Evolutionary conservation across 2,797 vertebrate species (phyloP), one percentile per base, ranked within the genome.

Genomic region (Enteromius treurensis): DNA sequence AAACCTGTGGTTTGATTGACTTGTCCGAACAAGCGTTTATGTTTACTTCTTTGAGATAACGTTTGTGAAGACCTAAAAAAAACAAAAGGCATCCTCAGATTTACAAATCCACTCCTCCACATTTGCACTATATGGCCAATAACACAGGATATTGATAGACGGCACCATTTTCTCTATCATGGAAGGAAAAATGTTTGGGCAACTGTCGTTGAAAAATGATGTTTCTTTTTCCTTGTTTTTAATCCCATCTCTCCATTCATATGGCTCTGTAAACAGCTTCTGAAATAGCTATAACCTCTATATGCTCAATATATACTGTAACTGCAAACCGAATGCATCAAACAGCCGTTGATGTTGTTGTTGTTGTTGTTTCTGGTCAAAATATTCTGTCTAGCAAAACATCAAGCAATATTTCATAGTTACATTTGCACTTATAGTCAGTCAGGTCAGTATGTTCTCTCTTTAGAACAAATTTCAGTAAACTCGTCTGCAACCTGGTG

Each of bases 301-400:
- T 85, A 79, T 79, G 67, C 70, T 79, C 64, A 51, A 51, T 69
- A 62, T 80, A 80, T 58, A 67, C 51, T 85, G 76, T 71, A 67
- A 58, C 17, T 80, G 47, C 70, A 83, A 80, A 73, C 67, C 29
- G n/a, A 75, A 74, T 5, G 37, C 80, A 26, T 79, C 53, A 62
- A 4, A 64, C 65, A 69, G 23, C 55, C 68, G 14, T 83, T 5
- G n/a, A 26, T 26, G 26, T 26, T 26, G 26, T 40, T 80, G 62
- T 70, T 82, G 37, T 40, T 80, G 62, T 69, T 82, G n/a, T 85
- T 83, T 79, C 65, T 74, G 53, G 73, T 81, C 21, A 40, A 15
- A 75, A 76, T 65, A 47, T 58, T 79, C 10, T 34, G 53, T 47
- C n/a, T 2, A 49, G 29, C 40, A 45, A 53, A 62, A 64, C 19